Evolutionary conservation across 2,797 vertebrate species (phyloP), one percentile per base, ranked within the genome.

Genomic region (Syngnathus acus): DNA sequence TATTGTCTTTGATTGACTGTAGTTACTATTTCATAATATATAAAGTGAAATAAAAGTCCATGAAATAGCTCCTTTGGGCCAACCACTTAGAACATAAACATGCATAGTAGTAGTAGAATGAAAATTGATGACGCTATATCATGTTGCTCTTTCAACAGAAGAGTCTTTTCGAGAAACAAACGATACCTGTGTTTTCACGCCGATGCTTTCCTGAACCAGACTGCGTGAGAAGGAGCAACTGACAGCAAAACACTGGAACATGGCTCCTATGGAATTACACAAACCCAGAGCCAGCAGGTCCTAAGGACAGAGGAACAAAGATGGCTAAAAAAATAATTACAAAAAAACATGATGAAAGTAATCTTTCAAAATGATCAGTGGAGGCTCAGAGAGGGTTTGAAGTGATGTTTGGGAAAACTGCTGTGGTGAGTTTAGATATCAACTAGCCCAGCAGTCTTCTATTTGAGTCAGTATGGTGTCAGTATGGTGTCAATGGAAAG

Each of bases 161-260:
- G 13, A 67, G 26, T 13, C 8, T 38, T 50, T 5, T 14, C 8
- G 43, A 14, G 62, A 43, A 11, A 43, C 2, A 42, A 45, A 26
- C 38, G 67, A n/a, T 51, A 90, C 87, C 83, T 90, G 85, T 39
- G 89, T 78, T 70, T 87, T 85, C 65, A 87, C 87, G 9, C 87
- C 87, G 0, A 92, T 93, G 71, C 92, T 93, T 14, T 95, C 94
- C 84, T 95, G 95, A 62, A 96, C 93, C 50, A 88, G 89, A 63
- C 93, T 96, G 72, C 94, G 91, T 66, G 94, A 94, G 84, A 95
- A 93, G 11, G 94, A 95, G 58, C 93, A 92, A 9, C 93, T 95
- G 73, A 94, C 72, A 0, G 94, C 81, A 69, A 96, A 94, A 23
- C 91, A 92, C 84, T 94, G 94, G 77, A 96, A 95, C 78, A 94